Percentiles rank a stretch among this genome's conserved stretches.
phyloP scores from a whole-genome alignment of 2,113 vertebrate species.

The Pangasianodon gigas region DNA sequence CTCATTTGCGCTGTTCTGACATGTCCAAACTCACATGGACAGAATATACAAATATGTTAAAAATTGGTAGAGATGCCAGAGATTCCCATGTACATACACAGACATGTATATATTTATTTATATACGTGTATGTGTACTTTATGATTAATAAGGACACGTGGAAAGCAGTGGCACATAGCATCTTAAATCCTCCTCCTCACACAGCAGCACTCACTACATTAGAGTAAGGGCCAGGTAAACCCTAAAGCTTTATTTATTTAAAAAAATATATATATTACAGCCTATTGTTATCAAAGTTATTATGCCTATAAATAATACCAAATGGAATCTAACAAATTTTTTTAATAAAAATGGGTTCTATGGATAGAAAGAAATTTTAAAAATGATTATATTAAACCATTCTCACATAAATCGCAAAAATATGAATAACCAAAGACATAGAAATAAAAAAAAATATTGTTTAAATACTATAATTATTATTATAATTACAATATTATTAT shows the following conservation, averaged over 20 bases:
- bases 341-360: not conserved
- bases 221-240: too few relatives aligned
- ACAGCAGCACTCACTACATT: not conserved
- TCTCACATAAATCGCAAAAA: not conserved
- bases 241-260: not conserved
- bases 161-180: too few relatives aligned
- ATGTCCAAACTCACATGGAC: not conserved
- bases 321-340: not conserved
- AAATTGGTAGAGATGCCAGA: not conserved
- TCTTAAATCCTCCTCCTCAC: not conserved
- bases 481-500: too few relatives aligned
- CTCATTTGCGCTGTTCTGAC: not conserved
- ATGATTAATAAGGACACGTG: too few relatives aligned
- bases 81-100: not conserved
- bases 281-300: not conserved
- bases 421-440: not conserved
- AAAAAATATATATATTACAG: not conserved
- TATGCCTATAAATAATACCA: not conserved
- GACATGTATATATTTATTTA: too few relatives aligned
- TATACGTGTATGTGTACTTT: too few relatives aligned
- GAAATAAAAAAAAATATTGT: not conserved
- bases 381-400: not conserved
- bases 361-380: not conserved
- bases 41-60: not conserved
- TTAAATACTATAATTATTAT: not conserved